Evolutionary conservation across 2,888 invertebrate genomes (phyloP).

Genomic region (Teleiodes luculella): DNA sequence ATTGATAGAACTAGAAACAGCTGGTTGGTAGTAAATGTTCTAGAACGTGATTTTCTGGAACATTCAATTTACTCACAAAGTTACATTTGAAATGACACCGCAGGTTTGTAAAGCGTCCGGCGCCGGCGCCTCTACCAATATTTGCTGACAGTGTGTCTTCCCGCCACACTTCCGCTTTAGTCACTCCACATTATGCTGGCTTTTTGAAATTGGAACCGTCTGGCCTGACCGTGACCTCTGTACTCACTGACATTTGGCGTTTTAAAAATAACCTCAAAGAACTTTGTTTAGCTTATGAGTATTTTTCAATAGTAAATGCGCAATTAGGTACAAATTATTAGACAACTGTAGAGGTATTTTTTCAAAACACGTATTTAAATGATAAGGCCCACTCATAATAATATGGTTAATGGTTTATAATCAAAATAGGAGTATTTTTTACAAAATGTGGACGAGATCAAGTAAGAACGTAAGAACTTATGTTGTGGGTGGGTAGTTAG

Average conservation of each 20-base stretch:
- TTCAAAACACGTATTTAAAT: neutral
- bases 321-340: no score
- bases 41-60: no score
- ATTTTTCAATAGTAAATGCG: no score
- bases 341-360: neutral
- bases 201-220: slow-evolving; percentile 3
- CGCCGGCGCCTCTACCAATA: slow-evolving; percentile 42
- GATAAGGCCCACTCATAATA: neutral
- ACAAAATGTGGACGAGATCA: slow-evolving; percentile 7
- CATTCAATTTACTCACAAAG: neutral
- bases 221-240: slow-evolving; percentile 47
- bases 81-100: neutral
- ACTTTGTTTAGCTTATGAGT: no score
- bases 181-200: slow-evolving; percentile 26
- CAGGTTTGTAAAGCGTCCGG: neutral
- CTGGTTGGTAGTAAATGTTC: no score
- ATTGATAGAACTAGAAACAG: no score
- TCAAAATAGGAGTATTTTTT: neutral
- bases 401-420: no score
- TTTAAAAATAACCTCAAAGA: no score
- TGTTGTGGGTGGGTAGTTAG: neutral
- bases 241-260: slow-evolving; percentile 42
- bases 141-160: slow-evolving; percentile 58
- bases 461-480: neutral
- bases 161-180: slow-evolving; percentile 58